Percentiles rank a stretch among this genome's conserved stretches.
phyloP scores from a whole-genome alignment of 2,888 invertebrate genomes.

The Embidobia sp. region DNA sequence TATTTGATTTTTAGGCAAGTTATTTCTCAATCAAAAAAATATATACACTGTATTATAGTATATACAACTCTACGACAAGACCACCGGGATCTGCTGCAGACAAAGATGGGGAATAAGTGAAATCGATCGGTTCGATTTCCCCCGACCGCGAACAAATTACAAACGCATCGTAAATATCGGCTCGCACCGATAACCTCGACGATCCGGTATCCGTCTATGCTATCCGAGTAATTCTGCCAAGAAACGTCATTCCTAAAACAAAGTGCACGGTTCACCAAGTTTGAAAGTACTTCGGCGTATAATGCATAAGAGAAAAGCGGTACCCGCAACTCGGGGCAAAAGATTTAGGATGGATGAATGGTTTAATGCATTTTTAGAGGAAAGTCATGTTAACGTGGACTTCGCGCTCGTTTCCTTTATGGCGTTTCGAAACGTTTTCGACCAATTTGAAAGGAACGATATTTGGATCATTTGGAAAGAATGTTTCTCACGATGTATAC shows the following conservation, averaged over 20 bases:
- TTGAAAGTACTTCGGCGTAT: constrained; percentile 33
- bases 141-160: constrained; percentile 56
- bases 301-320: constrained; percentile 34
- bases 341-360: constrained; percentile 31
- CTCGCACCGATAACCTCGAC: constrained; percentile 59
- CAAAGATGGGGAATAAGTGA: constrained; percentile 40
- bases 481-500: no score
- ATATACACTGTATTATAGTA: constrained; percentile 53
- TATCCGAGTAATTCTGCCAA: constrained; percentile 46
- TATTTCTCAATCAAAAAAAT: no score
- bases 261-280: constrained; percentile 34
- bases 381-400: no score
- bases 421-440: no score
- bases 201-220: constrained; percentile 59
- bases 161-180: constrained; percentile 63
- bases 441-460: no score
- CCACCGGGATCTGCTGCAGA: constrained; percentile 43
- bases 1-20: no score
- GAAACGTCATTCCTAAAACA: constrained; percentile 63
- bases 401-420: no score
- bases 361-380: constrained; percentile 16
- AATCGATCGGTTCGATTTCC: constrained; percentile 57
- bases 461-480: no score
- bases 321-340: constrained; percentile 1
- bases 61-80: constrained; percentile 46